Evolutionary conservation across 2,888 invertebrate genomes (phyloP).

Genomic region (Vanessa cardui): DNA sequence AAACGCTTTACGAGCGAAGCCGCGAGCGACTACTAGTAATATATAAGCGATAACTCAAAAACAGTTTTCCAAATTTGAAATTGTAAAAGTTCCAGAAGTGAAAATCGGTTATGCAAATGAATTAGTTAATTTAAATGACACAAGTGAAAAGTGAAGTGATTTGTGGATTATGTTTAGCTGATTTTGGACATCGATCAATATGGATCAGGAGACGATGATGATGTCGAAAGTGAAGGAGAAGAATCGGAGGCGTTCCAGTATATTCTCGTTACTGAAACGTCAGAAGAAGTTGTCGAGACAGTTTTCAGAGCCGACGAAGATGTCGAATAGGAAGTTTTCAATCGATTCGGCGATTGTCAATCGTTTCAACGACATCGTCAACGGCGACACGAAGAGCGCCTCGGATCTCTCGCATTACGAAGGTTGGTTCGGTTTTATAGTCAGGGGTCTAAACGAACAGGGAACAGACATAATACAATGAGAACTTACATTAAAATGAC

Average conservation of each 20-base stretch:
- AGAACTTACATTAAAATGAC: too few species aligned
- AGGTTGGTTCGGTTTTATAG: conserved; percentile 51
- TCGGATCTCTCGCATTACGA: conserved; percentile 48
- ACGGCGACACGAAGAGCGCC: conserved; percentile 33
- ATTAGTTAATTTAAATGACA: neutral
- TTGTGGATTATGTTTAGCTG: neutral
- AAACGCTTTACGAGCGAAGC: too few species aligned
- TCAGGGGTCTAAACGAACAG: too few species aligned
- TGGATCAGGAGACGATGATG: conserved; percentile 58
- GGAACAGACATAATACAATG: too few species aligned
- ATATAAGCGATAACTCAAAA: too few species aligned
- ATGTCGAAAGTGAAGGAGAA: conserved; percentile 59
- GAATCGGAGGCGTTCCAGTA: conserved; percentile 62
- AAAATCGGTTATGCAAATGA: too few species aligned
- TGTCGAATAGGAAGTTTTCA: conserved; percentile 61
- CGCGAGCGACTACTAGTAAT: too few species aligned
- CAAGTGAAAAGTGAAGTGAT: neutral
- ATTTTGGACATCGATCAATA: conserved; percentile 30
- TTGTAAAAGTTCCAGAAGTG: too few species aligned
- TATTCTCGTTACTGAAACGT: conserved; percentile 64
- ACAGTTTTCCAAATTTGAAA: neutral
- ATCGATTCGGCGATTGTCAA: conserved; percentile 68
- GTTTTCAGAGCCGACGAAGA: conserved; percentile 58
- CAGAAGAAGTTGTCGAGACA: conserved; percentile 68
- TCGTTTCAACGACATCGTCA: conserved; percentile 48